These are phyloP conservation scores for Otolemur crassicaudatus DNA, from an alignment of 2,797 vertebrate genomes.

Conservation along the genomic window DNA sequence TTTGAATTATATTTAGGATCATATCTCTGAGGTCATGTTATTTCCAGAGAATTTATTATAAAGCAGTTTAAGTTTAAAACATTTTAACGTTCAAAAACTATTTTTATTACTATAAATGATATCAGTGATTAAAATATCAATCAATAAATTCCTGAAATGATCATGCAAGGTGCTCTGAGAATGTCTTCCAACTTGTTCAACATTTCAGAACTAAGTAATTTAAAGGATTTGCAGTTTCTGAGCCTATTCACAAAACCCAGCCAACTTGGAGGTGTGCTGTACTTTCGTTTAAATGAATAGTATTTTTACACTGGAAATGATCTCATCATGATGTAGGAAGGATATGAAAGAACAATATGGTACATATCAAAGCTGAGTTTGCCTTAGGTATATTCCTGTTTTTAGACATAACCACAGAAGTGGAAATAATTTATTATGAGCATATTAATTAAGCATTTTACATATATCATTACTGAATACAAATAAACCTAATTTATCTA, in stretches of 20 bases:
- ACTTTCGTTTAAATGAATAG: background rate
- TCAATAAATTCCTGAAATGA: background rate
- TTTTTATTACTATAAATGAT: background rate
- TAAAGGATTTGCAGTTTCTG: constrained; percentile 24
- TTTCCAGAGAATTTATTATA: background rate
- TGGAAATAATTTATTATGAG: constrained; percentile 33
- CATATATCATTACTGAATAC: background rate
- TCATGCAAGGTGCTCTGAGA: constrained; percentile 30
- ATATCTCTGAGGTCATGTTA: background rate
- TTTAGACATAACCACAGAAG: constrained; percentile 44
- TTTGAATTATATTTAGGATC: constrained; percentile 24
- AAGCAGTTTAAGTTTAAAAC: background rate
- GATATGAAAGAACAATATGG: background rate
- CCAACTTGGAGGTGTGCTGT: background rate
- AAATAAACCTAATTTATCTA: background rate
- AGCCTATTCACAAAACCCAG: constrained; percentile 10
- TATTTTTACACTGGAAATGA: constrained; percentile 57
- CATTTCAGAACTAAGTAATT: background rate
- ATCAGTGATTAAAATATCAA: background rate
- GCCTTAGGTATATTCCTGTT: constrained; percentile 48
- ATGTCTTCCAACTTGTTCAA: background rate
- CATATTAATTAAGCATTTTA: background rate
- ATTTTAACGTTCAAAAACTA: background rate
- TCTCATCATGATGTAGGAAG: background rate
- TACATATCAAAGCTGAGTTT: background rate